Conservation (phyloP, 2,113 vertebrate species). For the Todiramphus saurophagus region DNA sequence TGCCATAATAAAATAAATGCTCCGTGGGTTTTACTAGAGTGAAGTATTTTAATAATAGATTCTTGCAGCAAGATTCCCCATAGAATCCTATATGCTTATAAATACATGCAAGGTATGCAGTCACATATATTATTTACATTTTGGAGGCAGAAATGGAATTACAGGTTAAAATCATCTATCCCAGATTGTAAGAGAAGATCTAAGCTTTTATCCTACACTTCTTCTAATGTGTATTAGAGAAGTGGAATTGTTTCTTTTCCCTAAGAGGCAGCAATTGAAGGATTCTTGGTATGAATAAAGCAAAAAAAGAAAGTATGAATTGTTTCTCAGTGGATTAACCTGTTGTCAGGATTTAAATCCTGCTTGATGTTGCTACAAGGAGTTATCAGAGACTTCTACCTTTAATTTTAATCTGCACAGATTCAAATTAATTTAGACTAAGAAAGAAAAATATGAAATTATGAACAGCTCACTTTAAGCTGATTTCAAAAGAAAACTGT, state of each 20-base stretch:
- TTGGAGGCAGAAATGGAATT: not conserved
- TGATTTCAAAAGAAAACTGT: not conserved
- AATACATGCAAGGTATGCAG: not conserved
- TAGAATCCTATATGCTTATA: not conserved
- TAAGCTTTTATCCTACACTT: not conserved
- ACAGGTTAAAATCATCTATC: not conserved
- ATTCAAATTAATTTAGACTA: not conserved
- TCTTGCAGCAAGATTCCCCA: not conserved
- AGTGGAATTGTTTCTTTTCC: not conserved
- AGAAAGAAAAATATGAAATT: not conserved
- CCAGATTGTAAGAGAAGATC: not conserved
- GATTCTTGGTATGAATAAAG: not conserved
- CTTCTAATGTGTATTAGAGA: not conserved
- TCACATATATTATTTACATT: not conserved
- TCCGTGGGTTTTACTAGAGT: not conserved
- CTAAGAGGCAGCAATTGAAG: not conserved
- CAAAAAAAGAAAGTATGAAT: not conserved
- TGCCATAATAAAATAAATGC: constrained; percentile 12
- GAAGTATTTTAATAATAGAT: not conserved
- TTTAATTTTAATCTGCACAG: not conserved
- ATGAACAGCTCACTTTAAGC: not conserved
- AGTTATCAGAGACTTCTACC: not conserved
- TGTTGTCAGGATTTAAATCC: not conserved
- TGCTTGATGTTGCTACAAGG: not conserved
- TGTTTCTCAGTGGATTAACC: not conserved